Percentiles rank a stretch among this genome's conserved stretches.
Conservation (phyloP, 2,888 invertebrate genomes). For the Mesoligia furuncula region DNA sequence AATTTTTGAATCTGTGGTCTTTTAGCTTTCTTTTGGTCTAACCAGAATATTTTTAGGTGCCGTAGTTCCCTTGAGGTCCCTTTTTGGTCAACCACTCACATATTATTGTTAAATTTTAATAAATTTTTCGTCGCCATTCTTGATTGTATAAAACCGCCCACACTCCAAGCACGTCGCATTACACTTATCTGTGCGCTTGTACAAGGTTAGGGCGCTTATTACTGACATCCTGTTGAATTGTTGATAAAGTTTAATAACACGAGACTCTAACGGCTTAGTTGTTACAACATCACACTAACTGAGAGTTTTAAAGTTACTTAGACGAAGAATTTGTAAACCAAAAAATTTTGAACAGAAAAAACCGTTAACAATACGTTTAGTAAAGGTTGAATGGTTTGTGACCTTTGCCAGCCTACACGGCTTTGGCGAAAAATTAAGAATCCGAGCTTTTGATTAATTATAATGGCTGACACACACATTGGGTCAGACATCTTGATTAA, state of each 20-base stretch:
- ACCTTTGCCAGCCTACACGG: not conserved
- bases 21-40: too few species aligned
- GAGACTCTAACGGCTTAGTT: slow-evolving; percentile 48
- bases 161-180: slow-evolving; percentile 24
- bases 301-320: not conserved
- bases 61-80: too few species aligned
- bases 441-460: not conserved
- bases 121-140: not conserved
- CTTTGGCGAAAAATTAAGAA: not conserved
- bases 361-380: not conserved
- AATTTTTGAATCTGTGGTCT: too few species aligned
- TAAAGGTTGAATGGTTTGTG: slow-evolving; percentile 1
- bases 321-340: not conserved
- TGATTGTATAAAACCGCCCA: slow-evolving; percentile 18
- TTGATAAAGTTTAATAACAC: slow-evolving; percentile 59
- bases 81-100: too few species aligned
- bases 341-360: not conserved
- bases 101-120: not conserved
- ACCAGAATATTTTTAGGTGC: too few species aligned
- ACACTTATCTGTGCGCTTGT: slow-evolving; percentile 48
- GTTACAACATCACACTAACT: not conserved
- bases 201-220: slow-evolving; percentile 58
- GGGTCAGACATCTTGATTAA: too few species aligned
- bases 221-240: slow-evolving; percentile 63
- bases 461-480: not conserved